These are phyloP conservation scores for Pocota personata DNA, from an alignment of 2,888 invertebrate species.

Conservation along the genomic window DNA sequence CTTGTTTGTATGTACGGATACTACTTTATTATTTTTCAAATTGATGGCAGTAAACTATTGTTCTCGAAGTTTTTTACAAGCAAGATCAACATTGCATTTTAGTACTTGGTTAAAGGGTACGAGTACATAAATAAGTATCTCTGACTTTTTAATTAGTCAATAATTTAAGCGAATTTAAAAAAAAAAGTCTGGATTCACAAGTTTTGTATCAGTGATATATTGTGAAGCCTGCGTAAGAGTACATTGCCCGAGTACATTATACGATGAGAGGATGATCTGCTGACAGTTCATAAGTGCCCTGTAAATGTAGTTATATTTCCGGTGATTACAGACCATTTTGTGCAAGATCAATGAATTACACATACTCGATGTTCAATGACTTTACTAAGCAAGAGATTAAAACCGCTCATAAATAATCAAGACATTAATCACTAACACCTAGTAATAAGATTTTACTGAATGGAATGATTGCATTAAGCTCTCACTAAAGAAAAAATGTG, in stretches of 20 bases:
- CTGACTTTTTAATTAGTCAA: too few relatives aligned
- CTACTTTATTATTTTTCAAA: too few relatives aligned
- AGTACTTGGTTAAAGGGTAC: too few relatives aligned
- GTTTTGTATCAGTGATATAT: neutral
- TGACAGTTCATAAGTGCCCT: neutral
- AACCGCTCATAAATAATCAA: neutral
- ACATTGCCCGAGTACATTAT: neutral
- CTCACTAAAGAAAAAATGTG: too few relatives aligned
- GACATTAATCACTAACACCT: neutral
- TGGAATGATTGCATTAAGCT: too few relatives aligned
- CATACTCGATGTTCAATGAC: neutral
- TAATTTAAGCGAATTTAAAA: too few relatives aligned
- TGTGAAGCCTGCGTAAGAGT: neutral
- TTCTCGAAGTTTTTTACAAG: too few relatives aligned
- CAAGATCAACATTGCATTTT: too few relatives aligned
- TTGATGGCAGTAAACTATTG: too few relatives aligned
- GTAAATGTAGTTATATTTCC: neutral
- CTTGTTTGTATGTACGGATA: too few relatives aligned
- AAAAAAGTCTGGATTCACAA: neutral
- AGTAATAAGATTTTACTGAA: too few relatives aligned
- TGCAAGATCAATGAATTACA: neutral
- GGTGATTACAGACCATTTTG: slow-evolving; percentile 3
- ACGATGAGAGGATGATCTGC: neutral
- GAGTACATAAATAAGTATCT: too few relatives aligned
- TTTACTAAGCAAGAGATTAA: neutral